Conservation (phyloP, 2,113 vertebrate genomes). For the Elephas maximus region DNA sequence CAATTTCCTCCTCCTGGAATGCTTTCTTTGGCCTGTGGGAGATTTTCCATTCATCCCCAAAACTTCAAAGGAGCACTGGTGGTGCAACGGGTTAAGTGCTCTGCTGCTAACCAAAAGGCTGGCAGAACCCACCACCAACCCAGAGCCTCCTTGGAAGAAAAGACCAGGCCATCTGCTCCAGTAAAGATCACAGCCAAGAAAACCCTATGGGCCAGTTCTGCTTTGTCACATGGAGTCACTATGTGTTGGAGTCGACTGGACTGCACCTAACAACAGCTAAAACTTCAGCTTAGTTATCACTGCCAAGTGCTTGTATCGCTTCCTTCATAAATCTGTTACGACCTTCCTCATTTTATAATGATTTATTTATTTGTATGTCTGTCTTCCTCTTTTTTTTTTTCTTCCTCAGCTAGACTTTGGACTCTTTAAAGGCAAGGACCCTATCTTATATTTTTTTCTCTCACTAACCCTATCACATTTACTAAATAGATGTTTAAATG, state of each 20-base stretch:
- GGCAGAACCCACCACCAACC: too few relatives aligned
- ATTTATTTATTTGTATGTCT: too few relatives aligned
- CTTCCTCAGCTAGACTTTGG: too few relatives aligned
- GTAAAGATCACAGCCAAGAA: too few relatives aligned
- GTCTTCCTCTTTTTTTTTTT: too few relatives aligned
- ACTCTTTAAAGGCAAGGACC: too few relatives aligned
- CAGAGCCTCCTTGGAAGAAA: too few relatives aligned
- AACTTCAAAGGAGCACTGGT: neutral
- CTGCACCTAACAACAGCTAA: neutral
- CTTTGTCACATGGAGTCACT: too few relatives aligned
- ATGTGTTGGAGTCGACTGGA: too few relatives aligned
- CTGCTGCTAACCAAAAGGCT: neutral
- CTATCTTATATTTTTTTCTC: neutral
- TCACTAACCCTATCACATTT: conserved; percentile 6
- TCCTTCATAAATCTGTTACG: neutral
- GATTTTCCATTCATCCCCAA: neutral
- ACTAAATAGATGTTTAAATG: conserved; percentile 5
- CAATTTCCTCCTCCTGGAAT: neutral
- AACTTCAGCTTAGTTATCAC: neutral
- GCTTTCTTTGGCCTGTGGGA: neutral
- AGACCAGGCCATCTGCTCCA: too few relatives aligned
- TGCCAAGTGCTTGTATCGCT: neutral
- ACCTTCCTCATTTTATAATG: neutral
- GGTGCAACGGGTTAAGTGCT: neutral
- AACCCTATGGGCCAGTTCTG: too few relatives aligned